phyloP scores from a whole-genome alignment of 2,888 invertebrate species.

The Euzetes globulus region DNA sequence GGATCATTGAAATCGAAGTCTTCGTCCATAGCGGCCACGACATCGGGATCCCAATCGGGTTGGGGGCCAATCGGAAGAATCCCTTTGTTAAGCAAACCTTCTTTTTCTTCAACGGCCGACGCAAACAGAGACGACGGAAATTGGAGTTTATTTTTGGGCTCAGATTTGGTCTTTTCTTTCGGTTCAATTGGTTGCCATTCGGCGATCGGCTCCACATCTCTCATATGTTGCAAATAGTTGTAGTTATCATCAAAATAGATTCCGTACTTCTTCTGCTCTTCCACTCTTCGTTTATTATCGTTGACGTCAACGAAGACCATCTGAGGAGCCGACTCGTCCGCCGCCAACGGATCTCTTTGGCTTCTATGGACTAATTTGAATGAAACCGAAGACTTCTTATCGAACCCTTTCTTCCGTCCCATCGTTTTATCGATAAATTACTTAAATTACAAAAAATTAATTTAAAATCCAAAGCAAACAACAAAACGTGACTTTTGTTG shows the following conservation, averaged over 20 bases:
- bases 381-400: slow-evolving; percentile 69
- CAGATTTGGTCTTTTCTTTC: slow-evolving; percentile 1
- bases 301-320: slow-evolving; percentile 57
- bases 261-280: slow-evolving; percentile 72
- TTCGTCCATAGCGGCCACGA: slow-evolving; percentile 85
- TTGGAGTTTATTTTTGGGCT: slow-evolving; percentile 47
- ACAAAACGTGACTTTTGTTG: slow-evolving; percentile 3
- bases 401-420: slow-evolving; percentile 27
- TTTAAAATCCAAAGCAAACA: background rate
- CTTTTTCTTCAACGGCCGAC: slow-evolving; percentile 73
- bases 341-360: slow-evolving; percentile 81
- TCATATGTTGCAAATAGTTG: slow-evolving; percentile 85
- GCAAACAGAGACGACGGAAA: slow-evolving; percentile 83
- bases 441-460: background rate
- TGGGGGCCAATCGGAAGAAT: slow-evolving; percentile 52
- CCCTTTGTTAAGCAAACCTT: slow-evolving; percentile 73
- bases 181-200: slow-evolving; percentile 46
- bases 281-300: background rate
- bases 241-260: slow-evolving; percentile 91
- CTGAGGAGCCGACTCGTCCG: slow-evolving; percentile 81
- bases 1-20: slow-evolving; percentile 79
- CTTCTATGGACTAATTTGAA: slow-evolving; percentile 89
- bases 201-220: slow-evolving; percentile 50
- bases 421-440: background rate
- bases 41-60: slow-evolving; percentile 73